Evolutionary conservation across 2,888 invertebrate genomes (phyloP).

Genomic region (Tiliacea citrago): DNA sequence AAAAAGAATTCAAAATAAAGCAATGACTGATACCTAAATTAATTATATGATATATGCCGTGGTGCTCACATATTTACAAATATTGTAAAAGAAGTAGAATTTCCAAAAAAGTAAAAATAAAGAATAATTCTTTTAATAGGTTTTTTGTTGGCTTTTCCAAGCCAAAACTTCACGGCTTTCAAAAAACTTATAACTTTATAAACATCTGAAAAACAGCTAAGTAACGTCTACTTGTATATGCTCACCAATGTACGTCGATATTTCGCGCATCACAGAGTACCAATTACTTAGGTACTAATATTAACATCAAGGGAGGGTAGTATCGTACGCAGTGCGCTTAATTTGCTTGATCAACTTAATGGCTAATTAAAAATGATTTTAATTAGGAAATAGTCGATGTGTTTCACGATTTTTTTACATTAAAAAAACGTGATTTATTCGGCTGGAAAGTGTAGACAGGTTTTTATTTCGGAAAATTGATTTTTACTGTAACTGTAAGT

Average conservation of each 20-base stretch:
- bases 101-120: too few species aligned
- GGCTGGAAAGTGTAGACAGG: background rate
- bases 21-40: too few species aligned
- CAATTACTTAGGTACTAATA: slow-evolving; percentile 66
- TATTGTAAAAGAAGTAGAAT: too few species aligned
- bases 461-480: background rate
- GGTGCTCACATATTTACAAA: too few species aligned
- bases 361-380: slow-evolving; percentile 62
- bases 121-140: too few species aligned
- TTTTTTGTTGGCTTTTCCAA: background rate
- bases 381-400: slow-evolving; percentile 49
- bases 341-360: slow-evolving; percentile 61
- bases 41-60: too few species aligned
- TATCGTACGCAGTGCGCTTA: slow-evolving; percentile 44
- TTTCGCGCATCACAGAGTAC: slow-evolving; percentile 48
- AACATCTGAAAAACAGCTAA: background rate
- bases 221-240: background rate
- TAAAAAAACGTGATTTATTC: slow-evolving; percentile 20
- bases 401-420: slow-evolving; percentile 6
- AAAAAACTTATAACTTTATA: background rate
- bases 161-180: background rate
- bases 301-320: slow-evolving; percentile 56
- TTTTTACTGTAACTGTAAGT: background rate
- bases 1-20: too few species aligned
- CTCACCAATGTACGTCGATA: slow-evolving; percentile 26